Evolutionary conservation across 2,888 invertebrate species (phyloP).

Genomic region (Nipponacmea schrenckii): DNA sequence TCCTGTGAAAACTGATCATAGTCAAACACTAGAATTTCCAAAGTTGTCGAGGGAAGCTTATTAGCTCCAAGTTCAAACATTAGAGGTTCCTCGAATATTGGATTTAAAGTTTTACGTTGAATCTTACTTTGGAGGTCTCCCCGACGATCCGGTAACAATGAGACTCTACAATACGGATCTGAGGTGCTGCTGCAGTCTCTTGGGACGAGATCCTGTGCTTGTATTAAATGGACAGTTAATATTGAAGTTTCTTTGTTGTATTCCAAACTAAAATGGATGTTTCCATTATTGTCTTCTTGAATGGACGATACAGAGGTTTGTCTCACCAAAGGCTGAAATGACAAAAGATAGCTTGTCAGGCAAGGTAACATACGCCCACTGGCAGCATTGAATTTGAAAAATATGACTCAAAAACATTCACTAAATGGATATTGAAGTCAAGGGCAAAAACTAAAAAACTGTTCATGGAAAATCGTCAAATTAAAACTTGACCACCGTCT

Average conservation of each 20-base stretch:
- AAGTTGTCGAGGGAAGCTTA: conserved; percentile 71
- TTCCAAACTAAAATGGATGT: conserved; percentile 74
- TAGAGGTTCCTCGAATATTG: conserved; percentile 78
- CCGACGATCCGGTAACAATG: conserved; percentile 85
- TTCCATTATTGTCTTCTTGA: conserved; percentile 72
- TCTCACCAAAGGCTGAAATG: conserved; percentile 40
- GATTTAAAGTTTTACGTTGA: conserved; percentile 76
- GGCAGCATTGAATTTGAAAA: too few relatives aligned
- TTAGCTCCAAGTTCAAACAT: conserved; percentile 73
- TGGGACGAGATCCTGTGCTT: conserved; percentile 71
- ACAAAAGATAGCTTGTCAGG: background rate
- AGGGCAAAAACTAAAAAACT: too few relatives aligned
- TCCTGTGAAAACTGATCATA: conserved; percentile 76
- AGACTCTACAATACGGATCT: conserved; percentile 80
- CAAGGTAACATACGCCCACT: too few relatives aligned
- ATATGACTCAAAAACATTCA: too few relatives aligned
- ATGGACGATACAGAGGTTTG: conserved; percentile 58
- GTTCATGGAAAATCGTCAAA: too few relatives aligned
- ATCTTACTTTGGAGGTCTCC: conserved; percentile 66
- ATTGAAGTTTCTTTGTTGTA: conserved; percentile 76
- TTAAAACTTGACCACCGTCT: too few relatives aligned
- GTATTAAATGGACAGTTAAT: conserved; percentile 75
- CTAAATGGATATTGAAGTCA: too few relatives aligned
- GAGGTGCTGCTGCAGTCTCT: conserved; percentile 59
- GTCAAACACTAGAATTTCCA: conserved; percentile 76